Evolutionary conservation across 2,888 invertebrate genomes (phyloP).

Genomic region (Scelioninae gen. 2): DNA sequence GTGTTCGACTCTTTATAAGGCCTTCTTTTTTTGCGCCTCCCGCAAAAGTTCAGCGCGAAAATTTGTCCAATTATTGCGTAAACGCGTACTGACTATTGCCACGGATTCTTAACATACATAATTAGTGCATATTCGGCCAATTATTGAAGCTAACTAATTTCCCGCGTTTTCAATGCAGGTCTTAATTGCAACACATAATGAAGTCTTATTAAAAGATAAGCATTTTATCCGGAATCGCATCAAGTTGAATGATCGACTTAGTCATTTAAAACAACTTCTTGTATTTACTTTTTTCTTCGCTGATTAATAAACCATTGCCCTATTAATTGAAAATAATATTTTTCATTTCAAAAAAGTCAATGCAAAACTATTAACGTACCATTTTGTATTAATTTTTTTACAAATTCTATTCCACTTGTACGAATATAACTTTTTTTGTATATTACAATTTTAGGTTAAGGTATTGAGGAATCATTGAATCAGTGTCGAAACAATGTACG

Average conservation of each 20-base stretch:
- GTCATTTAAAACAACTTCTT: too few species aligned
- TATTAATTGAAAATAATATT: neutral
- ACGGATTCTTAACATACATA: constrained; percentile 3
- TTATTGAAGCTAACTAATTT: constrained; percentile 7
- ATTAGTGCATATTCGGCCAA: constrained; percentile 11
- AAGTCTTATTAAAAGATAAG: neutral
- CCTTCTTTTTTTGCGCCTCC: constrained; percentile 22
- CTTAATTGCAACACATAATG: constrained; percentile 1
- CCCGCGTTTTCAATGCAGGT: neutral
- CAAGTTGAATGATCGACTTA: neutral
- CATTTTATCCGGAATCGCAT: neutral
- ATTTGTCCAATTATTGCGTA: constrained; percentile 32
- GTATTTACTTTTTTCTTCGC: too few species aligned
- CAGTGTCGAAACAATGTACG: too few species aligned
- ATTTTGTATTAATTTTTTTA: too few species aligned
- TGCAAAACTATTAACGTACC: too few species aligned
- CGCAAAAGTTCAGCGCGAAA: constrained; percentile 33
- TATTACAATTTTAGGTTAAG: too few species aligned
- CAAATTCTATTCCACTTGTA: too few species aligned
- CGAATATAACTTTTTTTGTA: too few species aligned
- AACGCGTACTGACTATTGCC: constrained; percentile 9
- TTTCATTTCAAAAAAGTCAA: too few species aligned
- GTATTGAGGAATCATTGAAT: too few species aligned
- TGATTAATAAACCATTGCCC: neutral
- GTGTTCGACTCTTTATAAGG: constrained; percentile 66